phyloP scores from a whole-genome alignment of 2,888 invertebrate species.

The Amphipyra berbera region DNA sequence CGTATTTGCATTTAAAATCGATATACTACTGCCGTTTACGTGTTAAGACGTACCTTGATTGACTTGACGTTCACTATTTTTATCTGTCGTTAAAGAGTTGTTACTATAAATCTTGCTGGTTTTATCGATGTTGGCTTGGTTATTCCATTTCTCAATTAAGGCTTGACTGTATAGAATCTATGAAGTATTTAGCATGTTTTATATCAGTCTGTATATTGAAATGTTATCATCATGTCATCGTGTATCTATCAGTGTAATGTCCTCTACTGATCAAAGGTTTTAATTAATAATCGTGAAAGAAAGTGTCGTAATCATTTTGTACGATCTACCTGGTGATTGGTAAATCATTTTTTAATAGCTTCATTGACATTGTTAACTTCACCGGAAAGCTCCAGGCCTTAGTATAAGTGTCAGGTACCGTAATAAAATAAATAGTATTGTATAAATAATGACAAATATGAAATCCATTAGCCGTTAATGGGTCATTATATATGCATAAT shows the following conservation, averaged over 20 bases:
- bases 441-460: constrained; percentile 39
- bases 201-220: not conserved
- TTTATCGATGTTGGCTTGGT: constrained; percentile 43
- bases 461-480: constrained; percentile 36
- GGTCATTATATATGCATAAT: constrained; percentile 47
- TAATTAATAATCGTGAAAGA: no score
- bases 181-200: not conserved
- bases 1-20: constrained; percentile 84
- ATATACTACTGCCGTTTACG: constrained; percentile 69
- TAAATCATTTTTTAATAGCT: not conserved
- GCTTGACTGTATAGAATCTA: constrained; percentile 3
- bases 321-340: no score
- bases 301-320: no score
- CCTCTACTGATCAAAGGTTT: no score
- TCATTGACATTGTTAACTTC: not conserved
- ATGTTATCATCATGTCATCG: no score
- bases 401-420: constrained; percentile 2
- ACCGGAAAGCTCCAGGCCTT: constrained; percentile 6
- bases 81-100: constrained; percentile 49
- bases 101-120: constrained; percentile 44
- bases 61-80: constrained; percentile 61
- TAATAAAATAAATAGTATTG: constrained; percentile 37
- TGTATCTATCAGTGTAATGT: no score
- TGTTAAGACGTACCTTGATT: constrained; percentile 61
- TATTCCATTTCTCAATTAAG: constrained; percentile 44